Evolutionary conservation across 2,797 vertebrate genomes (phyloP), one percentile per base, ranked within the genome.

Genomic region (Mergus octosetaceus): DNA sequence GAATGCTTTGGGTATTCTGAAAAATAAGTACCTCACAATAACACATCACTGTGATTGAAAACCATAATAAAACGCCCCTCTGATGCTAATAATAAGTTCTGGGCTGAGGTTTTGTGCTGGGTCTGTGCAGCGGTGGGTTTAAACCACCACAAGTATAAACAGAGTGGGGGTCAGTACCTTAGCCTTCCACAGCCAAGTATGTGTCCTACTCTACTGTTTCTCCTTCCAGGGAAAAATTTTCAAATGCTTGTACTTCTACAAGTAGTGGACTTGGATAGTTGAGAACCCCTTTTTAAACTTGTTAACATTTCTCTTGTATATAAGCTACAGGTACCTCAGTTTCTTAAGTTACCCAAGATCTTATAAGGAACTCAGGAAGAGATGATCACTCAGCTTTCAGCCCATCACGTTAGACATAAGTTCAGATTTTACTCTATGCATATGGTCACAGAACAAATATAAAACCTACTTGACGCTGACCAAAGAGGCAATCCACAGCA

Each of bases 261-360:
- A 25, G 9, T 6, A 81, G 2, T 20, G 69, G 6, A 9, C 13
- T 73, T 43, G 47, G 30, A 39, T 22, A 54, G 30, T 27, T 62
- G 18, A 76, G 15, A 56, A 73, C 13, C 36, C 2, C 8, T 28
- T 64, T 77, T 72, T 32, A 58, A 75, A 28, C 27, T 20, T 47
- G 78, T 78, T 54, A 65, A 69, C 13, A 22, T 57, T 47, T 71
- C 6, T 11, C 22, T 70, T n/a, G 5, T 58, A 83, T 1, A 11
- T 13, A 11, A 22, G 32, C n/a, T n/a, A n/a, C n/a, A 65, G 17
- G 13, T 16, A 69, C 1, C 0, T 2, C n/a, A n/a, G 6, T 41
- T 57, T 65, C 30, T 6, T 47, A 36, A 51, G 34, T 49, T 51
- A 80, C 11, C 21, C 11, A 30, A 51, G 22, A 30, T 27, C 28